Conservation (phyloP, 2,113 vertebrate genomes). For the Phodopus roborovskii region DNA sequence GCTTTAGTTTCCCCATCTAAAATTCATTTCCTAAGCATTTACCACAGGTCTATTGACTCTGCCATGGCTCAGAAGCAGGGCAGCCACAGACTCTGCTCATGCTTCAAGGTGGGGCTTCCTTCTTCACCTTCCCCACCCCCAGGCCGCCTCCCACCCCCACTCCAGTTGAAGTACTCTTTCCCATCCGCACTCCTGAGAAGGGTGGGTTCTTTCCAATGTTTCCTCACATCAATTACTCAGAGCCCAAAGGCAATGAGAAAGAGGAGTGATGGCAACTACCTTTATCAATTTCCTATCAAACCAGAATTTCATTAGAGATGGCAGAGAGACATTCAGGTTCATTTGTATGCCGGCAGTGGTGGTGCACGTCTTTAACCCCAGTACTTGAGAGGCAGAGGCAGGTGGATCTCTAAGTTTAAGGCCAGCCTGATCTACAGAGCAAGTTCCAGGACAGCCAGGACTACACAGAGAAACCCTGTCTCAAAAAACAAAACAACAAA, state of each 20-base stretch:
- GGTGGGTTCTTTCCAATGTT: not conserved
- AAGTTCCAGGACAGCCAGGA: too few relatives aligned
- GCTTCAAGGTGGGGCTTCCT: not conserved
- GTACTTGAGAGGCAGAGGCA: not conserved
- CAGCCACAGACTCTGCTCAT: not conserved
- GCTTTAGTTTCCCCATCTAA: not conserved
- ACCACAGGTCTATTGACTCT: not conserved
- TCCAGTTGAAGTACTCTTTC: not conserved
- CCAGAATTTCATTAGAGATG: not conserved
- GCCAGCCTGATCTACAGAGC: too few relatives aligned
- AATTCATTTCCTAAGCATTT: constrained; percentile 4
- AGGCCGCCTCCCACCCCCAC: not conserved
- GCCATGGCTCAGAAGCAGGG: not conserved
- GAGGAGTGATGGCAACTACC: not conserved
- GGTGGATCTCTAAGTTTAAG: not conserved
- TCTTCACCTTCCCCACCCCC: not conserved
- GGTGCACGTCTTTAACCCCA: not conserved
- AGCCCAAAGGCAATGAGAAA: not conserved
- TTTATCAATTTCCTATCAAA: not conserved
- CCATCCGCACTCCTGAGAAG: not conserved
- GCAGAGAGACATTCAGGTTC: not conserved
- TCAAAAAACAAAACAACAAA: not conserved
- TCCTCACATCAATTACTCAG: not conserved
- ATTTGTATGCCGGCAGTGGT: not conserved
- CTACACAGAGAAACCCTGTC: too few relatives aligned